Conservation (phyloP, 2,888 invertebrate genomes). For the Lithophane leautieri region DNA sequence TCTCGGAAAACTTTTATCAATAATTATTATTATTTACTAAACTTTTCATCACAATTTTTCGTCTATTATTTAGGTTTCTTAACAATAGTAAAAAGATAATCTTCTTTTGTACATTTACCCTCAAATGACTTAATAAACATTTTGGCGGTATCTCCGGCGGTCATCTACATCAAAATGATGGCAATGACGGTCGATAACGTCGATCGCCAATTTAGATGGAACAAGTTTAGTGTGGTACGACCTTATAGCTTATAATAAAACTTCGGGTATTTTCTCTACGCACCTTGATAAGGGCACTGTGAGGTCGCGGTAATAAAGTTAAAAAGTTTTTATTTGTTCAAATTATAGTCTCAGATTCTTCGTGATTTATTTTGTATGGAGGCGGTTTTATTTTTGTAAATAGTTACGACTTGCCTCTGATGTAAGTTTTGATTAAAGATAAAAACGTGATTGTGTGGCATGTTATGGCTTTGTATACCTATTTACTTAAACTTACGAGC, state of each 20-base stretch:
- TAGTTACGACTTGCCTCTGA: constrained; percentile 13
- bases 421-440: constrained; percentile 16
- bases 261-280: neutral
- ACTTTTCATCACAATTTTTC: neutral
- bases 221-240: neutral
- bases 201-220: constrained; percentile 7
- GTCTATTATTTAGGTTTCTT: neutral
- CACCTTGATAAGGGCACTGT: constrained; percentile 8
- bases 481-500: neutral
- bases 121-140: constrained; percentile 12
- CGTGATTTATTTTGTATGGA: constrained; percentile 32
- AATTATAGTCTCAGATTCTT: constrained; percentile 31
- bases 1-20: neutral
- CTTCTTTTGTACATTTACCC: neutral
- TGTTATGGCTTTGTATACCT: neutral
- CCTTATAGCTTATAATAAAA: constrained; percentile 11
- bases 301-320: constrained; percentile 20
- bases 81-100: neutral
- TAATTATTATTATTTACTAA: neutral
- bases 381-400: constrained; percentile 18
- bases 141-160: neutral
- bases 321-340: constrained; percentile 37
- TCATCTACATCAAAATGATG: constrained; percentile 20
- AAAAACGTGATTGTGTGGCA: constrained; percentile 9
- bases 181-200: neutral